phyloP scores from a whole-genome alignment of 2,113 vertebrate genomes.

The mouse (Mus musculus) region GRCm39 chr14:8819001-8819500 shows the following conservation, averaged over 20 bases:
- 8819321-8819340: conserved; percentile 24
- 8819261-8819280: background rate
- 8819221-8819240: conserved; percentile 40
- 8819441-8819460: background rate
- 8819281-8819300: conserved; percentile 22
- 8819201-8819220: conserved; percentile 8
- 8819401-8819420: background rate
- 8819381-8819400: background rate
- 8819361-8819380: conserved; percentile 46
- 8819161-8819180: conserved; percentile 64
- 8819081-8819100: conserved; percentile 62
- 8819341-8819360: background rate
- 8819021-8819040: conserved; percentile 62
- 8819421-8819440: background rate
- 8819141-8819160: conserved; percentile 57
- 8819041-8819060: conserved; percentile 44
- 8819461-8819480: background rate
- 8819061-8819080: conserved; percentile 68
- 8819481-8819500: background rate
- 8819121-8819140: conserved; percentile 58
- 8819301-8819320: conserved; percentile 17
- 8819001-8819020: conserved; percentile 56
- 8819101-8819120: conserved; percentile 54
- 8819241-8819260: conserved; percentile 59
- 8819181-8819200: conserved; percentile 25